Base-by-base conservation (phyloP, 2,113 vertebrate genomes). In the Cairina moschata region DNA sequence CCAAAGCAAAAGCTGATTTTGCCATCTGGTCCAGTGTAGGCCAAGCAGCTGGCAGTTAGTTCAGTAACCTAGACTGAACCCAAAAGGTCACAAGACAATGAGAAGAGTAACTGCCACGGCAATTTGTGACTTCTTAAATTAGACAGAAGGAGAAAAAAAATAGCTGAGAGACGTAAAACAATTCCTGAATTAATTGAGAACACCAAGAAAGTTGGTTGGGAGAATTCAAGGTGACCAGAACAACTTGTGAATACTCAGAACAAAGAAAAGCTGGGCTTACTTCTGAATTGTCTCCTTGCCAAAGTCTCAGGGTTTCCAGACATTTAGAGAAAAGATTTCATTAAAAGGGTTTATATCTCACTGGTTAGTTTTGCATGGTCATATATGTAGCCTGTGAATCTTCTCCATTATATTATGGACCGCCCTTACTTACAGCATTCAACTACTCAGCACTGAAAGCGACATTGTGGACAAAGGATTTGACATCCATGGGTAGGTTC, bases 1-100 rank as follows among this genome's bases (percentile, higher is more conserved):
- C 10, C 6, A 23, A 78, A 76, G 50, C 4, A 83, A 91, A 92
- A 94, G 18, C 25, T 87, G 32, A 44, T 79, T 91, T 93, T 95
- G 44, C 22, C 63, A 88, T n/a, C 10, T 44, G 26, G 48, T 10
- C 20, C 18, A 8, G 69, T 42, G 25, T 34, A 84, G 48, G 42
- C 34, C 73, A 74, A 81, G 60, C 12, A 78, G 13, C 40, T 54
- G 52, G 14, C 74, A 75, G 18, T 58, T 44, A 77, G 52, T 48
- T 16, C 87, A 94, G 75, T n/a, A 86, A 73, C 40, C 21, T 69
- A 75, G 14, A 75, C 15, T 22, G 48, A 87, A 63, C 5, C 1
- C 10, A 74, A 75, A 84, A 42, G 26, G 17, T 65, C 82, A 71
- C 17, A 87, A 38, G 54, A 82, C 13, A 79, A 52, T 60, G 3